Base-by-base conservation (phyloP, 2,888 invertebrate species). In the Petrolisthes manimaculis region DNA sequence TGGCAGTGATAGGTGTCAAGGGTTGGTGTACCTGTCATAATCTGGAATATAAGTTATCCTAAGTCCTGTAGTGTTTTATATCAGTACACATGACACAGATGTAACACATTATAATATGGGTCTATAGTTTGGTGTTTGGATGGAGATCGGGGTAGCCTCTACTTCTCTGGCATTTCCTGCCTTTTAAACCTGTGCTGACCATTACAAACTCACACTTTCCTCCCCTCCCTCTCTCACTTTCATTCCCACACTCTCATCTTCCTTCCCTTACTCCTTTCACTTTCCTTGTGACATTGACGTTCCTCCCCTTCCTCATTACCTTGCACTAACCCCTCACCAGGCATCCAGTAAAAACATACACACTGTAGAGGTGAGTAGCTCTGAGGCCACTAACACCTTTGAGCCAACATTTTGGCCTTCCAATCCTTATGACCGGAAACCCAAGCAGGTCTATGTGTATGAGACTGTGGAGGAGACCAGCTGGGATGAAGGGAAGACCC, bases 281-380 rank as follows among this genome's bases (percentile, higher is more conserved):
- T n/a, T 78, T 53, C 53, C 53, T 37, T 53, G 1, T 51, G 21
- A 9, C 53, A 24, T 5, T 18, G 3, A 12, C 14, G 37, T 53
- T 53, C 53, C 78, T 78, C 51, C 21, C 37, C 53, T 21, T 56
- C 37, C 53, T 53, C 51, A 6, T 37, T 53, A 1, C 78, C 21
- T 54, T 54, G 4, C 51, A 61, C 54, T 55, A 5, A 24, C 61
- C 37, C 51, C 74, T 69, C 21, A n/a, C 9, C 69, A 89, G 89
- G 86, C 90, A 5, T 89, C 89, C n/a, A 90, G 90, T 80, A 89
- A 82, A 81, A 90, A 90, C 84, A 90, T 90, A 67, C 90, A 90
- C 84, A 90, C 90, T 5, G 89, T 90, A 61, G 90, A 90, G 74
- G 83, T 89, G 77, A 89, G 84, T 5, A 90, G 89, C 69, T 77